These are phyloP conservation scores for Rhysida immarginata DNA, from an alignment of 1,140 invertebrate species.

Conservation along the genomic window DNA sequence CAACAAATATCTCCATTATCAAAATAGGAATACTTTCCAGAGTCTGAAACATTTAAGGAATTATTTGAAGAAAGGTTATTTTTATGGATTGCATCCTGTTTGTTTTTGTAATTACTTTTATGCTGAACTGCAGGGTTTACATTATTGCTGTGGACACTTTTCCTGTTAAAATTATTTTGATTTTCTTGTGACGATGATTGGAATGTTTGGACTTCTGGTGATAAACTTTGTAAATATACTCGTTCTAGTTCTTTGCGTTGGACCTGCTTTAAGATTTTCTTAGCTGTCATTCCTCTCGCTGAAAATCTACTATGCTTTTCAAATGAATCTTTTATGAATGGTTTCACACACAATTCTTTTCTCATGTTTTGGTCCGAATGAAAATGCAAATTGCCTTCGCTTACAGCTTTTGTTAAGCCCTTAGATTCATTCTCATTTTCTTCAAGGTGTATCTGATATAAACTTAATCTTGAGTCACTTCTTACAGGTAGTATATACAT, in stretches of 20 bases:
- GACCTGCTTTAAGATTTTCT: not conserved
- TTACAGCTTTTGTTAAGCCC: not conserved
- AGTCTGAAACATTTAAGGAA: not conserved
- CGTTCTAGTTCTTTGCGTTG: no score
- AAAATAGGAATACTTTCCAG: not conserved
- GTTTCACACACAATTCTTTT: not conserved
- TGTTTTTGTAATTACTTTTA: no score
- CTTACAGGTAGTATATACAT: conserved; percentile 20
- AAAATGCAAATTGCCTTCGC: not conserved
- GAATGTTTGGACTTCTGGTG: not conserved
- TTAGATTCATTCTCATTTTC: not conserved
- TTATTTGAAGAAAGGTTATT: not conserved
- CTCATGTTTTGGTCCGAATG: not conserved
- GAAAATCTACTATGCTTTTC: not conserved
- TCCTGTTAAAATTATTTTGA: not conserved
- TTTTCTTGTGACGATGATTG: not conserved
- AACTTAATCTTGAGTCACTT: conserved; percentile 22
- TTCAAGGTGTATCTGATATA: not conserved
- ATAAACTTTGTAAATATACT: no score
- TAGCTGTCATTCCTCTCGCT: not conserved
- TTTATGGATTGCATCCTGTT: no score
- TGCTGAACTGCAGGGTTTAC: not conserved
- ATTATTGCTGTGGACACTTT: not conserved
- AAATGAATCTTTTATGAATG: not conserved
- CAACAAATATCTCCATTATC: not conserved